These are phyloP conservation scores for Pseudomyrmex sp. DNA, from an alignment of 1,140 invertebrate species.

Conservation along the genomic window DNA sequence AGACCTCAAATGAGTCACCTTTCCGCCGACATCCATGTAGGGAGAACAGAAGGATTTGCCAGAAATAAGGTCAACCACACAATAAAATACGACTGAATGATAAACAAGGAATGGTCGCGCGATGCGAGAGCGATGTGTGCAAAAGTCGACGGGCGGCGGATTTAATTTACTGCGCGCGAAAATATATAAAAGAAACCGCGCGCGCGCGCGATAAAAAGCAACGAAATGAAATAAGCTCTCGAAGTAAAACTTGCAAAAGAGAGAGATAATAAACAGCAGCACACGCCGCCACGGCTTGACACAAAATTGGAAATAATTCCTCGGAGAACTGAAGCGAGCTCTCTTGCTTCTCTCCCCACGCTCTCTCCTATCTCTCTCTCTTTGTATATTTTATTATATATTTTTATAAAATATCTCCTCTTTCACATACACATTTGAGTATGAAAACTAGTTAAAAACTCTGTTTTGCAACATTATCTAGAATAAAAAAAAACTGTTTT, in stretches of 20 bases:
- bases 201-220: background rate
- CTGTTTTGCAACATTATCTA: background rate
- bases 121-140: constrained; percentile 8
- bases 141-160: background rate
- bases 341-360: background rate
- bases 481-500: background rate
- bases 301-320: background rate
- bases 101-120: constrained; percentile 14
- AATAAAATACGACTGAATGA: constrained; percentile 1
- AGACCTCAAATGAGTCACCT: constrained; percentile 5
- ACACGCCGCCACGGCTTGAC: background rate
- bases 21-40: background rate
- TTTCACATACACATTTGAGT: background rate
- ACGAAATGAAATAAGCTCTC: constrained; percentile 26
- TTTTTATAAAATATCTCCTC: background rate
- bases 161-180: constrained; percentile 45
- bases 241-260: constrained; percentile 14
- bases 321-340: background rate
- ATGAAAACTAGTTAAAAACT: background rate
- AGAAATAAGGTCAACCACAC: background rate
- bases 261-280: background rate
- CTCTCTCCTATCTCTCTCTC: background rate
- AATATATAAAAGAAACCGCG: background rate
- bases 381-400: no score
- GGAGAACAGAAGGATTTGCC: background rate